Evolutionary conservation across 2,888 invertebrate species (phyloP).

Genomic region (Thereva unica): DNA sequence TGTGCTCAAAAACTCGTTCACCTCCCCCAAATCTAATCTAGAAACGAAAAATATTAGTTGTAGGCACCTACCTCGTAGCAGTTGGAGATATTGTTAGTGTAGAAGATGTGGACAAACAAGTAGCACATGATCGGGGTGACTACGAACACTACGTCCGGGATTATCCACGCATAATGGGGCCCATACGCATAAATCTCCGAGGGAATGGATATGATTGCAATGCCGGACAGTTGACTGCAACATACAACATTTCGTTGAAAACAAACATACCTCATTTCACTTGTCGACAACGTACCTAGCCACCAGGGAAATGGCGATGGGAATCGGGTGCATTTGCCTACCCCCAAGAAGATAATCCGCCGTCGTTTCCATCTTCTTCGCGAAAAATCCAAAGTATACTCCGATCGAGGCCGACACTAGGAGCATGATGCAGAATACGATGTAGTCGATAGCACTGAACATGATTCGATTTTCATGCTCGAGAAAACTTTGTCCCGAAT

Average conservation of each 20-base stretch:
- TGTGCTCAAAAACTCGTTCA: slow-evolving; percentile 1
- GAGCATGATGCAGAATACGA: slow-evolving; percentile 59
- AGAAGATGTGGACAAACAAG: slow-evolving; percentile 56
- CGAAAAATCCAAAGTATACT: slow-evolving; percentile 58
- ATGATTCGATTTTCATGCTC: neutral
- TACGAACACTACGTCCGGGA: slow-evolving; percentile 50
- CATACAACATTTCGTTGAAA: neutral
- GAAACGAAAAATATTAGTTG: neutral
- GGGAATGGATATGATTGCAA: slow-evolving; percentile 58
- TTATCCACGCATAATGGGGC: slow-evolving; percentile 52
- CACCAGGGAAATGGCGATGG: slow-evolving; percentile 62
- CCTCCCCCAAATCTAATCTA: no score
- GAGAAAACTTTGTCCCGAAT: no score
- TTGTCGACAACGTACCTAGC: slow-evolving; percentile 55
- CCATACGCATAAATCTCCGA: slow-evolving; percentile 59
- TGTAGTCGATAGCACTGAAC: slow-evolving; percentile 54
- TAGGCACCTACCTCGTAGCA: slow-evolving; percentile 45
- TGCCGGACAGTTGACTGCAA: slow-evolving; percentile 57
- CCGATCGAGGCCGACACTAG: slow-evolving; percentile 60
- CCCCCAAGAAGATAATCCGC: slow-evolving; percentile 60
- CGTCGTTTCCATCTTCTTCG: slow-evolving; percentile 48
- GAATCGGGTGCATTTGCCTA: slow-evolving; percentile 59
- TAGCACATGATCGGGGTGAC: slow-evolving; percentile 44
- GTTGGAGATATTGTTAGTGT: slow-evolving; percentile 53
- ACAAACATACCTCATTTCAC: no score